phyloP scores from a whole-genome alignment of 1,140 invertebrate genomes.

The Drosophila santomea region DNA sequence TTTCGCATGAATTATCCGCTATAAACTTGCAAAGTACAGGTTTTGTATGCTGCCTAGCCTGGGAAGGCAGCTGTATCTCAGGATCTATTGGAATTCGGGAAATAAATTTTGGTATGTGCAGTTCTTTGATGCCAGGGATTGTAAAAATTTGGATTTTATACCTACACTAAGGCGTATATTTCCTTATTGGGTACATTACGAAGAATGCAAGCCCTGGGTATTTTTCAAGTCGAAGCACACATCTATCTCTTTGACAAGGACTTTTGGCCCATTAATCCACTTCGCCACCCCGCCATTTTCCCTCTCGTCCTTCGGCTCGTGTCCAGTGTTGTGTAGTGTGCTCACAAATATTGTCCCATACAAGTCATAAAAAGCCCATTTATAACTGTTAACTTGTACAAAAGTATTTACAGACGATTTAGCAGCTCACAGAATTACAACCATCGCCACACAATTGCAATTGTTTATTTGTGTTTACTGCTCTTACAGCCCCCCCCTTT shows the following conservation, averaged over 20 bases:
- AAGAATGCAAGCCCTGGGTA: background rate
- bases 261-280: background rate
- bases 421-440: slow-evolving; percentile 77
- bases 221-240: background rate
- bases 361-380: slow-evolving; percentile 81
- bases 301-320: slow-evolving; percentile 8
- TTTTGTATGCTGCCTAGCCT: background rate
- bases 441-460: slow-evolving; percentile 70
- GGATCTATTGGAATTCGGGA: background rate
- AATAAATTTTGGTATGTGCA: background rate
- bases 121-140: background rate
- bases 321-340: slow-evolving; percentile 39
- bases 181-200: background rate
- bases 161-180: background rate
- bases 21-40: slow-evolving; percentile 5
- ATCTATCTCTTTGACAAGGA: slow-evolving; percentile 23
- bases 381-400: slow-evolving; percentile 83
- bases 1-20: slow-evolving; percentile 3
- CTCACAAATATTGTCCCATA: slow-evolving; percentile 73
- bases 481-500: background rate
- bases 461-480: slow-evolving; percentile 73
- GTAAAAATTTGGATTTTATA: background rate
- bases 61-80: background rate
- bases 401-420: slow-evolving; percentile 83
- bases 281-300: background rate